Base-by-base conservation (phyloP, 2,113 vertebrate genomes). In the Callithrix jacchus region DNA sequence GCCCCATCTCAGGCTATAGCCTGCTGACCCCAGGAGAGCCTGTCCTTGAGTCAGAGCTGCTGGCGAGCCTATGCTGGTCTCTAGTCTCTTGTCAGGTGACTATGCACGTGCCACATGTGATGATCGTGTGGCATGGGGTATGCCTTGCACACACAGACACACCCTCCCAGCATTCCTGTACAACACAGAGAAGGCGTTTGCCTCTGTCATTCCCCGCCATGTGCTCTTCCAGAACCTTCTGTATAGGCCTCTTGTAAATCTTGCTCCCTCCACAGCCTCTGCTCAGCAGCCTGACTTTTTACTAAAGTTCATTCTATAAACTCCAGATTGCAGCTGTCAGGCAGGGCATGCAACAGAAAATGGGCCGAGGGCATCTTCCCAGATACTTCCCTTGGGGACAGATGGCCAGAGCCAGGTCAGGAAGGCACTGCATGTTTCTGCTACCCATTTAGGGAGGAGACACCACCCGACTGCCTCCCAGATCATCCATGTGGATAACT, bases 401-500 rank as follows among this genome's bases (percentile, higher is more conserved):
- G 5, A 27, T 7, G 32, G 47, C 42, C 56, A 11, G n/a, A 6
- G 35, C 0, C 2, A 3, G 40, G 13, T 14, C 61, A 32, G 20
- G 18, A 3, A 8, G 27, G 61, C 10, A 0, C 49, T 8, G 25
- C 42, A 0, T 0, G 0, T 5, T 61, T 32, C 77, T 16, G 52
- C 70, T 3, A 0, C 20, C 4, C 3, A 0, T 20, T 0, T 8
- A 40, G 76, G 52, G 45, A 45, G 0, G 49, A 37, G 30, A 37
- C 23, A 8, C n/a, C 1, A 2, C 9, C 45, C 6, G 0, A 6
- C 14, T 12, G 3, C 54, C 25, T 25, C 52, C 25, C 9, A 2
- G 23, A 6, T 21, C 4, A 0, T 61, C 37, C 3, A 4, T 0
- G 25, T 17, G 3, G 17, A 2, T 14, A 3, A 10, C 47, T 9